phyloP scores from a whole-genome alignment of 2,888 invertebrate genomes.

The Athripsodes cinereus region DNA sequence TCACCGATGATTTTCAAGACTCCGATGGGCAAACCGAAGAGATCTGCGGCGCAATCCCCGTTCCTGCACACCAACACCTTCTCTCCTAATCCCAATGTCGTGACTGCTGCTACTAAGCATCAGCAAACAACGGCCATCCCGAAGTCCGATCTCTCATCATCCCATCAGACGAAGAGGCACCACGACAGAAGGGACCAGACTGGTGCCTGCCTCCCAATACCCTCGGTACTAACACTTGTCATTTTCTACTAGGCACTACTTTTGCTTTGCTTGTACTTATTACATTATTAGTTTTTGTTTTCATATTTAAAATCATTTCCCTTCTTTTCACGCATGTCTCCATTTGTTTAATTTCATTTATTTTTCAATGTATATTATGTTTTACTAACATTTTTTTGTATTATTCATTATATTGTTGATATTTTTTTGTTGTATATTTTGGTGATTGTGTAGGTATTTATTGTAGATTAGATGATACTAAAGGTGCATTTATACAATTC shows the following conservation, averaged over 20 bases:
- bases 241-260: neutral
- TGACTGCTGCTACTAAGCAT: slow-evolving; percentile 26
- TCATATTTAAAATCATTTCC: neutral
- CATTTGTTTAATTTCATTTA: no score
- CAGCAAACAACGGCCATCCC: no score
- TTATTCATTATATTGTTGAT: neutral
- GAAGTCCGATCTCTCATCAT: neutral
- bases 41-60: slow-evolving; percentile 26
- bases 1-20: slow-evolving; percentile 25
- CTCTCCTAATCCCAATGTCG: slow-evolving; percentile 31
- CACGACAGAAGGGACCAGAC: neutral
- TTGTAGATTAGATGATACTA: no score
- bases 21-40: slow-evolving; percentile 17
- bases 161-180: slow-evolving; percentile 1
- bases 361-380: slow-evolving; percentile 2
- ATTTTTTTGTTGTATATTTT: no score
- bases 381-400: neutral
- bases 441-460: no score
- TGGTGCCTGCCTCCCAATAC: slow-evolving; percentile 29
- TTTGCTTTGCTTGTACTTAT: neutral
- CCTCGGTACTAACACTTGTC: slow-evolving; percentile 52
- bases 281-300: neutral
- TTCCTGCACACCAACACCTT: slow-evolving; percentile 31
- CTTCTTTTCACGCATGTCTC: neutral
- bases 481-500: no score